Base-by-base conservation (phyloP, 1,140 invertebrate genomes). In the Neodiprion fabricii region DNA sequence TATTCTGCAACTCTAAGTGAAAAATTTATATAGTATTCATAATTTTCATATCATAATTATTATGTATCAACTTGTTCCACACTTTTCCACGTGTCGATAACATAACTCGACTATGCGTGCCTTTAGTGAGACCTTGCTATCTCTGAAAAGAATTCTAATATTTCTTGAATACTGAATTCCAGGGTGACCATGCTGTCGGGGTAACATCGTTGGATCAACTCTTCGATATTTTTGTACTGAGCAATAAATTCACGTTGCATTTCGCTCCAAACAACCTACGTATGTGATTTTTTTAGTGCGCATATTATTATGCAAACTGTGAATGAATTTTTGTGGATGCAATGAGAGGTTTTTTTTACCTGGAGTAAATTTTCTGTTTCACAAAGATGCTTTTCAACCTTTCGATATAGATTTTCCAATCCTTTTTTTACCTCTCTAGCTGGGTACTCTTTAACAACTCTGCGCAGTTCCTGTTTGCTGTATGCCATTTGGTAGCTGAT, bases 191-290 rank as follows among this genome's bases (percentile, higher is more conserved):
- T 96, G 70, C 98, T 96, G 75, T 96, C 97, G 14, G 97, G 97
- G 91, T 99, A 99, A 89, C 98, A 99, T 78, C 96, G 92, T 81
- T 96, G 94, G 82, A 99, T 98, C 74, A 98, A 90, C 79, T 96
- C 94, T 89, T 98, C 96, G 78, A 99, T 94, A 79, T 94, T 93
- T 86, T 97, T 98, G 85, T 99, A 97, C 87, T 99, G 98, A 78
- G 95, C 94, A 78, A 99, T 96, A 87, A 99, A 99, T 90, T 99
- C 97, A 87, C 98, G 96, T 91, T 99, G 97, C 98, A 99, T 99
- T 81, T 97, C 97, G 85, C 97, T 92, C 98, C 99, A 99, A 71
- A 99, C 98, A 65, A 99, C 96, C 94, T 96, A 86, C 88, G 75
- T 14, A 75, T 61, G 50, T 71, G 9, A 61, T 67, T 21, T 12